Conservation (phyloP, 2,113 vertebrate genomes). For the Tichodroma muraria region DNA sequence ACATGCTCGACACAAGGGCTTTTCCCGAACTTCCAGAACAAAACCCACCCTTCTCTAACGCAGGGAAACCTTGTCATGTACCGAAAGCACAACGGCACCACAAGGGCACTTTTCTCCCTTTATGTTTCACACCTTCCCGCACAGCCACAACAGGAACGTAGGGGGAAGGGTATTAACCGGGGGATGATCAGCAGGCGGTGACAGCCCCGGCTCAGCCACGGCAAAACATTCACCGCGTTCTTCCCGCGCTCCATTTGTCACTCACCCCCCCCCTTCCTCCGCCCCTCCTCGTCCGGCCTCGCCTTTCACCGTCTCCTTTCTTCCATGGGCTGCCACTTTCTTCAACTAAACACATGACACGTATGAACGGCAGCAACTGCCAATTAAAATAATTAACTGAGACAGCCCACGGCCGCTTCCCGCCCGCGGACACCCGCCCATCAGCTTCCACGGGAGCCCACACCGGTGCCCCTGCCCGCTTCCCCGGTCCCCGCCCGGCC, state of each 20-base stretch:
- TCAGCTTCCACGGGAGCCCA: fast-evolving
- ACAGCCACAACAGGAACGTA: fast-evolving
- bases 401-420: not conserved
- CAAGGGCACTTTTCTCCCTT: fast-evolving
- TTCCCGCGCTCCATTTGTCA: fast-evolving
- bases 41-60: fast-evolving
- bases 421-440: no score
- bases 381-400: not conserved
- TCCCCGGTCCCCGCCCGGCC: not conserved
- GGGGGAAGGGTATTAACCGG: fast-evolving
- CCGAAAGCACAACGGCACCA: fast-evolving
- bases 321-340: fast-evolving
- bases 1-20: fast-evolving
- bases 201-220: not conserved
- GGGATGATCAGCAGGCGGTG: fast-evolving
- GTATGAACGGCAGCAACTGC: fast-evolving
- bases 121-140: not conserved
- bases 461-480: no score
- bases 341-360: fast-evolving
- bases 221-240: fast-evolving
- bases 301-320: fast-evolving
- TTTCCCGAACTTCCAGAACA: fast-evolving
- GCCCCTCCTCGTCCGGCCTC: not conserved
- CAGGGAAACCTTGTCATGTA: fast-evolving
- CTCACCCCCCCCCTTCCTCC: not conserved